Evolutionary conservation across 2,797 vertebrate genomes (phyloP).

Genomic region (Muscicapa striata): DNA sequence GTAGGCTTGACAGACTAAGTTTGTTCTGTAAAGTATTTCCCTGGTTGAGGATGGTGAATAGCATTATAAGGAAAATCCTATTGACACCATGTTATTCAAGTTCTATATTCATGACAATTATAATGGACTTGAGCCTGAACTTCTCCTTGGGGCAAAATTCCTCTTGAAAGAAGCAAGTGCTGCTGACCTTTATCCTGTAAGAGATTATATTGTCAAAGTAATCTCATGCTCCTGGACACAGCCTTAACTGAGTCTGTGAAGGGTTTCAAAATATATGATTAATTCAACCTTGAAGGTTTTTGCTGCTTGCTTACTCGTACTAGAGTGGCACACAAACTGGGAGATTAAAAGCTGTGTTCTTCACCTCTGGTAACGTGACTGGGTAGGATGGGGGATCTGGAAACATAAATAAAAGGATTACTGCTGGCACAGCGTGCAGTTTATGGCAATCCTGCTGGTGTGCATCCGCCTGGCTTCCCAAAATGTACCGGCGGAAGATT

Average conservation of each 20-base stretch:
- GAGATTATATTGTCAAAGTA: slow-evolving; percentile 33
- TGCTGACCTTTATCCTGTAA: slow-evolving; percentile 24
- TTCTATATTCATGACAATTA: not conserved
- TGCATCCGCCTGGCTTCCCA: not conserved
- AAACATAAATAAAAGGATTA: not conserved
- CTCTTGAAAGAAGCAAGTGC: slow-evolving; percentile 1
- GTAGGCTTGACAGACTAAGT: not conserved
- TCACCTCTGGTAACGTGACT: not conserved
- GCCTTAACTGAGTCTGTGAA: not conserved
- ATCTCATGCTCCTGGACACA: not conserved
- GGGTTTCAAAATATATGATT: not conserved
- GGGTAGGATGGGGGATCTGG: not conserved
- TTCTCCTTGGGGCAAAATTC: not conserved
- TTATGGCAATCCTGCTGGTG: not conserved
- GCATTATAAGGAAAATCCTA: not conserved
- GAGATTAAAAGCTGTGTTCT: not conserved
- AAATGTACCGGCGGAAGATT: accelerated
- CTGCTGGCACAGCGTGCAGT: not conserved
- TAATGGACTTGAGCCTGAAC: not conserved
- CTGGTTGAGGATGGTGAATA: not conserved
- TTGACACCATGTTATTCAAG: not conserved
- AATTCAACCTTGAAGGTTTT: not conserved
- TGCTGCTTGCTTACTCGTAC: not conserved
- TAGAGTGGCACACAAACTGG: not conserved
- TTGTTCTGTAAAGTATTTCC: not conserved